Base-by-base conservation (phyloP, 2,888 invertebrate species). In the Suillia variegata region DNA sequence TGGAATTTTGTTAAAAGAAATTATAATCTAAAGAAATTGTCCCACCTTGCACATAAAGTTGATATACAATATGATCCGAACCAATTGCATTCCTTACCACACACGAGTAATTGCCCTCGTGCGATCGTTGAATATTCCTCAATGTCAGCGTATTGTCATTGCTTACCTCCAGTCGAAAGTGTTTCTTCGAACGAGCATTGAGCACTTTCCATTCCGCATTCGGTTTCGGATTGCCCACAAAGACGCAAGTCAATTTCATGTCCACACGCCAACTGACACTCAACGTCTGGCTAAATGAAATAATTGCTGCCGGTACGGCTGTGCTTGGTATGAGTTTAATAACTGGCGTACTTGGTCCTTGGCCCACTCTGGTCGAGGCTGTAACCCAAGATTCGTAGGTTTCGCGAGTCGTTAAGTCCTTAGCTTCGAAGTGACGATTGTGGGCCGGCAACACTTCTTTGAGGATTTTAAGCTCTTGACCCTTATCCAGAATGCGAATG, bases 311-410 rank as follows among this genome's bases (percentile, higher is more conserved):
- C 65, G 85, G 85, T 62, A 86, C 73, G 18, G 82, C 82, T 15
- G 78, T 72, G 65, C 82, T 84, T 4, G 84, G 83, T 49, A 82
- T 81, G 47, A 85, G 77, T 72, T 85, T 84, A 61, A 85, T 84
- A 13, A 85, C 84, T n/a, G 84, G 82, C 0, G 86, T 86, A 67
- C 84, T 85, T 1, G 84, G 84, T 2, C 88, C 87, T 70, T 87
- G 85, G 0, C 88, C 88, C 45, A 87, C 84, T 70, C 85, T 83
- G 1, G 87, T 88, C 18, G 85, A 85, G 1, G 88, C 87, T 1
- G 87, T 85, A 2, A 88, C 85, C 84, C 87, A 86, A 57, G 87
- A 85, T 69, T 87, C 86, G 69, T 88, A 87, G 18, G 85, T 83
- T 65, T 85, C 84, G 42, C 84, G 81, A 49, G 79, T 79, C 62